Evolutionary conservation across 2,797 vertebrate species (phyloP).

Genomic region (Scleropages formosus): DNA sequence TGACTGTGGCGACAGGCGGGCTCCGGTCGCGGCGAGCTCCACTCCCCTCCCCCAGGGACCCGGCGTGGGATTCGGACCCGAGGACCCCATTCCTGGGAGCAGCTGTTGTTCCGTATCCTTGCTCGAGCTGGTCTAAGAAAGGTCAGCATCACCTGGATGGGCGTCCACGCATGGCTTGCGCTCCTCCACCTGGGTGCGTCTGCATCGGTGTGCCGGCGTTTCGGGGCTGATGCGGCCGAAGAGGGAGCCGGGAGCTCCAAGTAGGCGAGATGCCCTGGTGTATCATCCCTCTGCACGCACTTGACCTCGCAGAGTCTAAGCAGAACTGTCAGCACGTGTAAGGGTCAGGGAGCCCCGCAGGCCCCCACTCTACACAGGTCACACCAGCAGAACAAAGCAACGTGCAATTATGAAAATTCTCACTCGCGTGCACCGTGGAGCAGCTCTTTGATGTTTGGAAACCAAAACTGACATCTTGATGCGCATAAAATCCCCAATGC

Average conservation of each 20-base stretch:
- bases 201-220: background rate
- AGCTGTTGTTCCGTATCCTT: too few relatives aligned
- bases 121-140: too few relatives aligned
- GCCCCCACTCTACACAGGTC: background rate
- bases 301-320: background rate
- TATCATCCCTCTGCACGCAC: too few relatives aligned
- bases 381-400: background rate
- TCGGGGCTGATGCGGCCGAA: background rate
- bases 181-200: background rate
- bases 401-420: background rate
- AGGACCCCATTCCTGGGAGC: too few relatives aligned
- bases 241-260: background rate
- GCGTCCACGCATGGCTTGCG: too few relatives aligned
- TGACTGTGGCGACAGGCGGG: background rate
- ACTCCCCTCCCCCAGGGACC: background rate
- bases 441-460: slow-evolving; percentile 24
- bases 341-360: background rate
- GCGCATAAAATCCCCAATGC: slow-evolving; percentile 16
- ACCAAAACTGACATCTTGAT: slow-evolving; percentile 23
- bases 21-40: background rate
- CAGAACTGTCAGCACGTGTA: background rate
- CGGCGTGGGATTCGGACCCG: too few relatives aligned
- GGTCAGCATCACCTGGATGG: too few relatives aligned
- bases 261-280: background rate
- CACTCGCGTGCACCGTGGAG: background rate